Evolutionary conservation across 2,888 invertebrate species (phyloP).

Genomic region (Pogonocherus hispidulus): DNA sequence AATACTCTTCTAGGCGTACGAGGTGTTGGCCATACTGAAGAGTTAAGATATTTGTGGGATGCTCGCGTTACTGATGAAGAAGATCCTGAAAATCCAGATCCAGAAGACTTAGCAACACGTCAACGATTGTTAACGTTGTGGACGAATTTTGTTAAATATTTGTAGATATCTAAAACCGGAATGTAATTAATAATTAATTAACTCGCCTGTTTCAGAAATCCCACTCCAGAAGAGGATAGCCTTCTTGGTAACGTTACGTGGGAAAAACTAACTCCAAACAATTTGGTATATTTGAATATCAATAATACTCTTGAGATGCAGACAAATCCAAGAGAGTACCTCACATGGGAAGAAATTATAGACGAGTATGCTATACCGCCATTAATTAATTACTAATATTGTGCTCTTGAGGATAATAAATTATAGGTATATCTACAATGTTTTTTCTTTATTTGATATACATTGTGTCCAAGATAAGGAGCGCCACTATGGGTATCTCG

Average conservation of each 20-base stretch:
- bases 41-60: conserved; percentile 18
- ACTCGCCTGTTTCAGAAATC: conserved; percentile 51
- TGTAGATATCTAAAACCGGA: not conserved
- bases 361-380: conserved; percentile 30
- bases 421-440: not conserved
- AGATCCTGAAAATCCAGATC: not conserved
- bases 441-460: not conserved
- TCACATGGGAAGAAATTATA: conserved; percentile 36
- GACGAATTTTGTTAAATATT: conserved; percentile 24
- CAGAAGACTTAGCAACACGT: conserved; percentile 3
- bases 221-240: conserved; percentile 54
- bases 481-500: no score
- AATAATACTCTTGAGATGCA: conserved; percentile 34
- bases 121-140: conserved; percentile 6
- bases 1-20: not conserved
- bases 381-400: conserved; percentile 24
- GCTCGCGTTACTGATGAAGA: not conserved
- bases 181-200: not conserved
- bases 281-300: conserved; percentile 38
- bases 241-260: conserved; percentile 42
- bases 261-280: conserved; percentile 24
- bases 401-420: not conserved
- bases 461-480: no score
- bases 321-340: conserved; percentile 25
- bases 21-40: conserved; percentile 19